A percentile compares a stretch with the other conserved stretches of the same genome.
Evolutionary conservation across 2,888 invertebrate species (phyloP).

Genomic region (Sepioteuthis lessoniana): DNA sequence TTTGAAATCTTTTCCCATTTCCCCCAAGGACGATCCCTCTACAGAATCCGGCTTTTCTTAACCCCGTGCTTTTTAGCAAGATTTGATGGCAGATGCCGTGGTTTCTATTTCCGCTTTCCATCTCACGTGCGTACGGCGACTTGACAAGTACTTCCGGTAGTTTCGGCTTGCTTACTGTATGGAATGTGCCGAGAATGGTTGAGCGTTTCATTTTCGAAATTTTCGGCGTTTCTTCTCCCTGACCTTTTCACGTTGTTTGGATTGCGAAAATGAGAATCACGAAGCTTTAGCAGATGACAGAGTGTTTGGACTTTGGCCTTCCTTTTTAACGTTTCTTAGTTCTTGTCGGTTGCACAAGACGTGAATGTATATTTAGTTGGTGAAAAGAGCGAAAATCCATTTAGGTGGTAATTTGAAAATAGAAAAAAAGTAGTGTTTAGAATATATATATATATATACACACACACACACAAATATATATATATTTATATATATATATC

Average conservation of each 20-base stretch:
- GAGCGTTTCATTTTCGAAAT: neutral
- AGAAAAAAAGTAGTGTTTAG: no score
- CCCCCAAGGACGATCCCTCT: neutral
- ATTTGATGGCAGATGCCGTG: neutral
- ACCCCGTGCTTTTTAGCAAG: neutral
- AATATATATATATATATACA: no score
- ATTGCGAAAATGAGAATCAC: neutral
- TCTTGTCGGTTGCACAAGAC: no score
- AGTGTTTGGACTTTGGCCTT: neutral
- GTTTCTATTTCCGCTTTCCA: neutral
- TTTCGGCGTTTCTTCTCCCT: neutral
- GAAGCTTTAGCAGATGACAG: neutral
- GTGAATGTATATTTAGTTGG: no score
- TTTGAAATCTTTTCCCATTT: neutral
- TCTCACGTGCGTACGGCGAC: neutral
- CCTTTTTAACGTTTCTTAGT: rapidly evolving
- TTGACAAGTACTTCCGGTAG: slow-evolving; percentile 6
- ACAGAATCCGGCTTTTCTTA: neutral
- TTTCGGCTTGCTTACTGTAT: neutral
- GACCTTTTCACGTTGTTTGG: neutral
- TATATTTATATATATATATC: no score
- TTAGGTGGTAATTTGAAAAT: no score
- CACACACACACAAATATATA: no score
- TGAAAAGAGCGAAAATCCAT: no score
- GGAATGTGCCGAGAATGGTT: neutral